Percentiles rank a stretch among this genome's conserved stretches.
phyloP scores from a whole-genome alignment of 2,797 vertebrate species.

The Hippoglossus hippoglossus region DNA sequence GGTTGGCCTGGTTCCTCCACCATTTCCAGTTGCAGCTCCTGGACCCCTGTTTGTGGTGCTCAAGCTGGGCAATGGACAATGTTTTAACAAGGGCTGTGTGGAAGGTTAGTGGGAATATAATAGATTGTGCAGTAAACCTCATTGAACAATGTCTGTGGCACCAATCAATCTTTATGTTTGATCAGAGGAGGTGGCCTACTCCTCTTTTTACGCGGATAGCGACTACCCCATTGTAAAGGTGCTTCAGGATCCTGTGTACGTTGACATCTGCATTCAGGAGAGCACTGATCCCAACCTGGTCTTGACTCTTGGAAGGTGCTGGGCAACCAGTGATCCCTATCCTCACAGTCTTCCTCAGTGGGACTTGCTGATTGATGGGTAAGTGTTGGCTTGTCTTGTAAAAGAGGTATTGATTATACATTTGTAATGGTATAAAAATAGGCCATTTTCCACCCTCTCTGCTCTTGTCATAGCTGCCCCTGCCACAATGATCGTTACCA shows the following conservation, averaged over 20 bases:
- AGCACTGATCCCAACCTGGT: constrained; percentile 73
- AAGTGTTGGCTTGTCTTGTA: constrained; percentile 24
- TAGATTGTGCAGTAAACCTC: not conserved
- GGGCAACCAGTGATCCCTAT: constrained; percentile 64
- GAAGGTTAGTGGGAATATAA: constrained; percentile 55
- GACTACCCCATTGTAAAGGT: constrained; percentile 76
- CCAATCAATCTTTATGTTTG: constrained; percentile 16
- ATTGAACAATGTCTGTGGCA: constrained; percentile 4
- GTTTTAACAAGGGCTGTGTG: constrained; percentile 63
- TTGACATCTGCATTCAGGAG: constrained; percentile 67
- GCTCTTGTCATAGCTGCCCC: constrained; percentile 68
- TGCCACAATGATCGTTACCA: constrained; percentile 71
- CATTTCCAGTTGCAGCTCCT: constrained; percentile 53
- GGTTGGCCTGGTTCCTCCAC: constrained; percentile 40
- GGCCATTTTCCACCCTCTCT: not conserved
- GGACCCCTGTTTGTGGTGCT: constrained; percentile 75
- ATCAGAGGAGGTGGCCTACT: constrained; percentile 64
- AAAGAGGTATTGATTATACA: not conserved
- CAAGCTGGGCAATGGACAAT: constrained; percentile 74
- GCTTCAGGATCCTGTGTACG: constrained; percentile 74
- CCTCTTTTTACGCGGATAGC: constrained; percentile 51
- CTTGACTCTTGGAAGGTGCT: constrained; percentile 76
- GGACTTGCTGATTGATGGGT: constrained; percentile 75
- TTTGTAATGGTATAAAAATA: not conserved
- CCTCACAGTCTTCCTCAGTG: constrained; percentile 69